These are phyloP conservation scores for Amblyopsis hoosieri DNA, from an alignment of 2,797 vertebrate species.

Conservation along the genomic window DNA sequence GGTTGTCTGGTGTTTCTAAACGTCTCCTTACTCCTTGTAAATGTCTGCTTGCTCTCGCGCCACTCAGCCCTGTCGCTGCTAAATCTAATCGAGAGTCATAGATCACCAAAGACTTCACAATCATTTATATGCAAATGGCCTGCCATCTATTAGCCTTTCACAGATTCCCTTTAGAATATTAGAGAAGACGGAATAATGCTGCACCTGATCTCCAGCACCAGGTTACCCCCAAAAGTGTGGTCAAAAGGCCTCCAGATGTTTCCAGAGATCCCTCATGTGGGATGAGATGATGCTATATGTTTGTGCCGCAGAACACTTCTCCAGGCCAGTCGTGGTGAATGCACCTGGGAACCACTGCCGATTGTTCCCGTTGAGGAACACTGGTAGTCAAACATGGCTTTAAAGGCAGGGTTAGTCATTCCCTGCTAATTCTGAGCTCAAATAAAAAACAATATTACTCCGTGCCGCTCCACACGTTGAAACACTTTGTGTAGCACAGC, in stretches of 20 bases:
- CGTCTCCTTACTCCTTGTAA: background rate
- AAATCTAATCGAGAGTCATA: conserved; percentile 66
- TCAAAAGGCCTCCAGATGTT: conserved; percentile 54
- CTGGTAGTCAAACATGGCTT: too few relatives aligned
- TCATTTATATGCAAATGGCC: conserved; percentile 81
- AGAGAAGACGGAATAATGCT: conserved; percentile 59
- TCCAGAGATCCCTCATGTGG: conserved; percentile 30
- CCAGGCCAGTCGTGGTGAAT: too few relatives aligned
- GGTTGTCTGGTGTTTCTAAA: background rate
- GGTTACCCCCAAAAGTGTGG: conserved; percentile 27
- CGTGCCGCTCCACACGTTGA: too few relatives aligned
- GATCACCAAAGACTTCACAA: conserved; percentile 72
- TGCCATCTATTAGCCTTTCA: conserved; percentile 81
- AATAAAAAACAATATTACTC: too few relatives aligned
- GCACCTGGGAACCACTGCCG: too few relatives aligned
- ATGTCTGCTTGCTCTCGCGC: conserved; percentile 17
- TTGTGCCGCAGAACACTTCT: too few relatives aligned
- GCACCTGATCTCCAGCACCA: conserved; percentile 62
- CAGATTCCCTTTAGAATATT: conserved; percentile 72
- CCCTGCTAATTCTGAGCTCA: too few relatives aligned
- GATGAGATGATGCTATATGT: too few relatives aligned
- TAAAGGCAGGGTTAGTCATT: too few relatives aligned
- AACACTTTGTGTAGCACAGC: too few relatives aligned
- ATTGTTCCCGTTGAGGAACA: too few relatives aligned
- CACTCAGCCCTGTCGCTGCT: conserved; percentile 34